Evolutionary conservation across 2,888 invertebrate species (phyloP).

Genomic region (Eumacrocentrus americanus): DNA sequence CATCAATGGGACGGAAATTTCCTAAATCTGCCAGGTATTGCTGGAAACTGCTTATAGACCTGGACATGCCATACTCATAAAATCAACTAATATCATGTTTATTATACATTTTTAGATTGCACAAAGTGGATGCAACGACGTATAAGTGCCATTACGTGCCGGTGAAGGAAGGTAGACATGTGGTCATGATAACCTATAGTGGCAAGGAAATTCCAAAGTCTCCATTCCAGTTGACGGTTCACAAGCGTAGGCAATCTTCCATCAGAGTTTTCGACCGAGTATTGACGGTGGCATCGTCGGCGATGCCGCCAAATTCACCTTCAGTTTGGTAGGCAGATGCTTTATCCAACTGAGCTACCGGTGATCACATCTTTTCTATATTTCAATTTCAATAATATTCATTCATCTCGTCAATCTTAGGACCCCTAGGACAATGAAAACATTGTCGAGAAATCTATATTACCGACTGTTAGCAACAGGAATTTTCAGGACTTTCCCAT

Average conservation of each 20-base stretch:
- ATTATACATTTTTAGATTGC: conserved; percentile 42
- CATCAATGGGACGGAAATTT: too few relatives aligned
- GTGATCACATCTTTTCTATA: too few relatives aligned
- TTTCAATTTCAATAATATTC: too few relatives aligned
- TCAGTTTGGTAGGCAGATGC: too few relatives aligned
- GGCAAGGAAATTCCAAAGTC: conserved; percentile 81
- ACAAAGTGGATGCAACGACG: conserved; percentile 67
- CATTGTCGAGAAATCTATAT: too few relatives aligned
- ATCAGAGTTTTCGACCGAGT: conserved; percentile 87
- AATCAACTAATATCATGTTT: neutral
- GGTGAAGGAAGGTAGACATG: conserved; percentile 77
- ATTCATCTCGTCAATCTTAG: too few relatives aligned
- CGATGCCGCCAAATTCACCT: conserved; percentile 85
- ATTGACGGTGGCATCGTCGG: conserved; percentile 80
- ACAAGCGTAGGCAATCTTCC: conserved; percentile 77
- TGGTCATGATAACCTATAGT: conserved; percentile 79
- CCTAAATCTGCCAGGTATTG: too few relatives aligned
- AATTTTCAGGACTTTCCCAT: too few relatives aligned
- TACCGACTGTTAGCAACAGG: too few relatives aligned
- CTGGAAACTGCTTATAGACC: too few relatives aligned
- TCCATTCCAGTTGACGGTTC: conserved; percentile 83
- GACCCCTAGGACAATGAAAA: too few relatives aligned
- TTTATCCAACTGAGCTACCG: conserved; percentile 88
- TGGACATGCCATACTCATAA: too few relatives aligned
- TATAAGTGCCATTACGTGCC: conserved; percentile 79